Evolutionary conservation across 2,888 invertebrate species (phyloP).

Genomic region (Apamea monoglypha): DNA sequence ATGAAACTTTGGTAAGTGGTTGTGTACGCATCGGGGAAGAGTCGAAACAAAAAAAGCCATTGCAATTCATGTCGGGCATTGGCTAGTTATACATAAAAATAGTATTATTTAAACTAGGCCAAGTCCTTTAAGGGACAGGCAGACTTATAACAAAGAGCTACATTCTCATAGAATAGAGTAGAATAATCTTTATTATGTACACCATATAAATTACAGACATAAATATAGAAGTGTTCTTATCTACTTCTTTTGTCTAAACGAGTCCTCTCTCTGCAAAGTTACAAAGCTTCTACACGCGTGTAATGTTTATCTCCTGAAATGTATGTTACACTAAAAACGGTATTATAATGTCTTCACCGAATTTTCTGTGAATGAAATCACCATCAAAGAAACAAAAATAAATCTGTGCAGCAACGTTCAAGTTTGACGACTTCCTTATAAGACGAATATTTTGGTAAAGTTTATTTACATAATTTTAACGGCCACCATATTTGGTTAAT

Average conservation of each 20-base stretch:
- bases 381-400: constrained; percentile 66
- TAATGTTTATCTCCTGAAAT: constrained; percentile 2
- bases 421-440: constrained; percentile 69
- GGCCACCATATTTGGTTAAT: constrained; percentile 51
- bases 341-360: constrained; percentile 2
- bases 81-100: background rate
- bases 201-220: too few relatives aligned
- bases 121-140: too few relatives aligned
- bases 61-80: too few relatives aligned
- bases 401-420: constrained; percentile 36
- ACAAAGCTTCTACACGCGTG: background rate
- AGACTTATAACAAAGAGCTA: background rate
- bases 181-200: too few relatives aligned
- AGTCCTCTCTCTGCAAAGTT: background rate
- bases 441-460: constrained; percentile 55
- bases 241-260: background rate
- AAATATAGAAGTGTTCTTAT: background rate
- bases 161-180: background rate
- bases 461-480: constrained; percentile 67
- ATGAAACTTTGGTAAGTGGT: too few relatives aligned
- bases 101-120: background rate
- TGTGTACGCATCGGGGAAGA: too few relatives aligned
- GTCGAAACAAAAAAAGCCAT: too few relatives aligned
- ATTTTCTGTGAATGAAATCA: constrained; percentile 31
- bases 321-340: constrained; percentile 1